Conservation (phyloP, 2,113 vertebrate species). For the Gallinago paraguaiae region DNA sequence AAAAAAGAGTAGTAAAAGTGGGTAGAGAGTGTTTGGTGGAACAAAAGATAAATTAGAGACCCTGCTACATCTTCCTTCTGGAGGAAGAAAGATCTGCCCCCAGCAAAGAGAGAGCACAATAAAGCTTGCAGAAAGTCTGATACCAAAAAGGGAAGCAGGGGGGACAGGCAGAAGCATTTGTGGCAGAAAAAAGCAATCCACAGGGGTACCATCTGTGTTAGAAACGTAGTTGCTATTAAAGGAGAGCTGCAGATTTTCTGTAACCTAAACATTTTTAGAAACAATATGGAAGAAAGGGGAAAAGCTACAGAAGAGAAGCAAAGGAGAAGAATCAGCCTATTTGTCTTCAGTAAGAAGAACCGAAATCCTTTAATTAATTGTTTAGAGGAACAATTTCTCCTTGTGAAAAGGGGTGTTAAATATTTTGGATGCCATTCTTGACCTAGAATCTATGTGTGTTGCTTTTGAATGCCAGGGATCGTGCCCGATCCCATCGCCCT, state of each 20-base stretch:
- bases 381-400: neutral
- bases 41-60: neutral
- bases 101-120: neutral
- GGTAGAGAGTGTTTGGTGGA: neutral
- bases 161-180: neutral
- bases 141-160: accelerated
- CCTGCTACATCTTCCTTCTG: neutral
- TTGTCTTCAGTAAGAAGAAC: neutral
- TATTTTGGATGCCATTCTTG: neutral
- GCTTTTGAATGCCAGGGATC: neutral
- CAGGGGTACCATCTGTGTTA: neutral
- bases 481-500: neutral
- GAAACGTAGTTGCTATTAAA: neutral
- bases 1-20: neutral
- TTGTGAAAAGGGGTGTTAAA: neutral
- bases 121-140: neutral
- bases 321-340: neutral
- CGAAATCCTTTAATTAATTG: neutral
- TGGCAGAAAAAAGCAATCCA: neutral
- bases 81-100: neutral
- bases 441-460: neutral
- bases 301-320: neutral
- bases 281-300: neutral
- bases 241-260: neutral
- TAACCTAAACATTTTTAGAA: neutral